Evolutionary conservation across 2,888 invertebrate genomes (phyloP).

Genomic region (Lepidocyrtinus sp.): DNA sequence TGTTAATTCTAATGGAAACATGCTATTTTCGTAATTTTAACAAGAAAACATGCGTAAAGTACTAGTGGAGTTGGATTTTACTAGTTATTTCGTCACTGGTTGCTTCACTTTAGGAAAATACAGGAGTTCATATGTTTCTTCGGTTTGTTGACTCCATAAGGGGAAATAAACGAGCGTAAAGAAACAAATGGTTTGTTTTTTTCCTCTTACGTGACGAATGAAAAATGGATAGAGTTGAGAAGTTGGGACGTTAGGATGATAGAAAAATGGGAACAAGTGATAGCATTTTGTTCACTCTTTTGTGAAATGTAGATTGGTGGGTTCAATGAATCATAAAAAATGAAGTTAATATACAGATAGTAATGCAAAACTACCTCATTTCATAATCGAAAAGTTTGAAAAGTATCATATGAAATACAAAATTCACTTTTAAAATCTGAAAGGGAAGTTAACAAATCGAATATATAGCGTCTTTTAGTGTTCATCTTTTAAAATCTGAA

Average conservation of each 20-base stretch:
- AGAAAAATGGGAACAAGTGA: constrained; percentile 10
- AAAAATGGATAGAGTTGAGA: no score
- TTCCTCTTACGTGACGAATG: constrained; percentile 9
- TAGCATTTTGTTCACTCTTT: not conserved
- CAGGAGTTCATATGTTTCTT: no score
- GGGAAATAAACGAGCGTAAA: constrained; percentile 7
- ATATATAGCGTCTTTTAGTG: not conserved
- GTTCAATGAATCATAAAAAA: constrained; percentile 2
- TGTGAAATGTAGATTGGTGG: not conserved
- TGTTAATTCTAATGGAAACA: not conserved
- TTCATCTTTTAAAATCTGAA: no score
- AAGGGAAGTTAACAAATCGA: not conserved
- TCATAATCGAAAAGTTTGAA: not conserved
- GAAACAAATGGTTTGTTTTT: constrained; percentile 10
- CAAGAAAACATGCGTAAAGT: not conserved
- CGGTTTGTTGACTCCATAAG: constrained; percentile 11
- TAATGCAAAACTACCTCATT: no score
- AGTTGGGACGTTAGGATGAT: no score
- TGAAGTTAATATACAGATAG: no score
- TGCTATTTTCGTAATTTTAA: not conserved
- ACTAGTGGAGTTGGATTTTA: no score
- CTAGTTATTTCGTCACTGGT: no score
- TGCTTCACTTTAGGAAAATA: no score
- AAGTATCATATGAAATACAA: constrained; percentile 3
- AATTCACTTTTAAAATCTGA: not conserved